phyloP scores from a whole-genome alignment of 2,113 vertebrate genomes.

The Lycaon pictus region DNA sequence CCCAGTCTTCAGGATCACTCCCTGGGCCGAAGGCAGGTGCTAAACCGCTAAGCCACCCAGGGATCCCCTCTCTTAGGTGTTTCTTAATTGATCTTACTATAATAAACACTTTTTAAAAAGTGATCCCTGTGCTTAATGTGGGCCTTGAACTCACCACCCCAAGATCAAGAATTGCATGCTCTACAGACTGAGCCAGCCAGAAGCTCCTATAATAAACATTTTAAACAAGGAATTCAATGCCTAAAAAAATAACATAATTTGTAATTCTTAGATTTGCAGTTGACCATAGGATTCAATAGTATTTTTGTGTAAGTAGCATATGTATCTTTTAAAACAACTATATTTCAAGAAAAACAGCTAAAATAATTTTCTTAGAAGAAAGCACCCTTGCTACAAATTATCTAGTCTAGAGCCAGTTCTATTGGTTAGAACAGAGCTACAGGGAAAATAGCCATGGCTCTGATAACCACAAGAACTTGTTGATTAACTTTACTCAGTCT shows the following conservation, averaged over 20 bases:
- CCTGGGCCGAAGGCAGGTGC: too few relatives aligned
- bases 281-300: not conserved
- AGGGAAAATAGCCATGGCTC: not conserved
- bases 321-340: not conserved
- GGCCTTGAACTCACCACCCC: not conserved
- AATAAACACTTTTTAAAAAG: not conserved
- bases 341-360: not conserved
- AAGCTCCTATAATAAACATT: not conserved
- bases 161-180: not conserved
- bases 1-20: too few relatives aligned
- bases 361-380: not conserved
- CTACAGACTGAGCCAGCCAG: not conserved
- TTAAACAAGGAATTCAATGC: not conserved
- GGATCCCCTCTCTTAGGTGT: not conserved
- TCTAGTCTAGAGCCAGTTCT: not conserved
- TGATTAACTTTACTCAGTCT: not conserved
- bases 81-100: not conserved
- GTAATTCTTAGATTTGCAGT: not conserved
- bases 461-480: not conserved
- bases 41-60: too few relatives aligned
- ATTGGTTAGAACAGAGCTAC: not conserved
- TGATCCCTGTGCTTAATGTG: not conserved
- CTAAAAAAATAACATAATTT: not conserved
- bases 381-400: not conserved
- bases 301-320: not conserved